Base-by-base conservation (phyloP, 1,140 invertebrate species). In the Agrypnia vestita region DNA sequence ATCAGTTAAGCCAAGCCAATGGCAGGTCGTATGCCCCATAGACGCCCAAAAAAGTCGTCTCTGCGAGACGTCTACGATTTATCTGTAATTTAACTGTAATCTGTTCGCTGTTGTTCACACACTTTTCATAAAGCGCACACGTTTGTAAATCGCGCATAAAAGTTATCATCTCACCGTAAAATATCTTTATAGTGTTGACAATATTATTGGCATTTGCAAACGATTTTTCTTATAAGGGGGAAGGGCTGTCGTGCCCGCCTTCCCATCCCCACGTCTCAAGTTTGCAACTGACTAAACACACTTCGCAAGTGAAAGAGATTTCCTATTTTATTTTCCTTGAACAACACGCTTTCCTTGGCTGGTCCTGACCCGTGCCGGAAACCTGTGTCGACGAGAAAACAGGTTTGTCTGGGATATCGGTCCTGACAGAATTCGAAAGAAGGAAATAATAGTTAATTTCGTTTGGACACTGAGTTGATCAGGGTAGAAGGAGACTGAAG, bases 381-480 rank as follows among this genome's bases (percentile, higher is more conserved):
- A 51, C 49, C 67, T 71, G 19, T 11, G 46, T 11, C 44, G 7
- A 15, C 44, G 17, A 25, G 47, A 53, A 1, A 49, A 17, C 43
- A 15, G 67, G 11, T 35, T 51, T 46, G 17, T 71, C 10, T 25
- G 19, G 17, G 17, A 71, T 51, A 71, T 71, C 67, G 67, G 67
- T 51, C 55, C 73, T 82, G 73, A 76, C 78, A 79, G 77, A 79
- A 79, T 82, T 67, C 44, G 61, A 82, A 79, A 82, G 78, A 76
- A 72, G 81, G 74, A 82, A 82, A 82, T 82, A 79, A 82, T 71
- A 77, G 78, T 59, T 82, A 74, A 82, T 82, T 79, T 79, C 73
- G 81, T 82, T 82, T 79, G 79, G 81, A 79, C 81, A 76, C 73
- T 76, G 73, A 82, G 77, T 77, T 74, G 69, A 78, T 81, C 73